phyloP scores from a whole-genome alignment of 2,888 invertebrate genomes.

The Uropetala carovei region DNA sequence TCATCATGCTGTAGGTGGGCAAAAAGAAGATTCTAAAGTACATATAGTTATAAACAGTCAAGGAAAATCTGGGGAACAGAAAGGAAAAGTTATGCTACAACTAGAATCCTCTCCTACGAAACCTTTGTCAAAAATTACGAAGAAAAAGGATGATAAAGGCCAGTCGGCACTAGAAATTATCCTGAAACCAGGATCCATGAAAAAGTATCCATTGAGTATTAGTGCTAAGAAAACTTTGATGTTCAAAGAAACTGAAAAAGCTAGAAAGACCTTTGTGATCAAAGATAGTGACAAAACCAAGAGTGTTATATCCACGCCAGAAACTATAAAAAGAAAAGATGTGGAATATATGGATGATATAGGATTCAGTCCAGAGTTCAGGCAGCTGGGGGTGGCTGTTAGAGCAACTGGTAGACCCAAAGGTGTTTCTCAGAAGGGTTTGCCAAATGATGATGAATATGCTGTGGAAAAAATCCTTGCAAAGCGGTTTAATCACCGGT shows the following conservation, averaged over 20 bases:
- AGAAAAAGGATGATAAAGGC: constrained; percentile 17
- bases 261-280: constrained; percentile 38
- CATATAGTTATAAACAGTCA: constrained; percentile 17
- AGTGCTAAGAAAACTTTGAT: background rate
- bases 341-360: background rate
- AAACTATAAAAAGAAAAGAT: background rate
- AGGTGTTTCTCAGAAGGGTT: background rate
- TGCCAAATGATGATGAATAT: constrained; percentile 80
- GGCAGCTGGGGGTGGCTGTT: background rate
- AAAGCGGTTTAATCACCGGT: constrained; percentile 87
- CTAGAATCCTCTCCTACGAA: background rate
- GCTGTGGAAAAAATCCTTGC: constrained; percentile 90
- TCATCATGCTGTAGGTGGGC: background rate
- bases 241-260: constrained; percentile 23
- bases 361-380: background rate
- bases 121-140: background rate
- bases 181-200: background rate
- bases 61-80: constrained; percentile 7
- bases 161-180: background rate
- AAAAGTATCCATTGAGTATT: background rate
- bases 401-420: constrained; percentile 36
- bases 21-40: constrained; percentile 16
- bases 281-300: constrained; percentile 31
- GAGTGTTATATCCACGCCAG: background rate
- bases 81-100: background rate